A percentile compares a stretch with the other conserved stretches of the same genome.
Conservation (phyloP, 2,113 vertebrate genomes). For the Podarcis cretensis region DNA sequence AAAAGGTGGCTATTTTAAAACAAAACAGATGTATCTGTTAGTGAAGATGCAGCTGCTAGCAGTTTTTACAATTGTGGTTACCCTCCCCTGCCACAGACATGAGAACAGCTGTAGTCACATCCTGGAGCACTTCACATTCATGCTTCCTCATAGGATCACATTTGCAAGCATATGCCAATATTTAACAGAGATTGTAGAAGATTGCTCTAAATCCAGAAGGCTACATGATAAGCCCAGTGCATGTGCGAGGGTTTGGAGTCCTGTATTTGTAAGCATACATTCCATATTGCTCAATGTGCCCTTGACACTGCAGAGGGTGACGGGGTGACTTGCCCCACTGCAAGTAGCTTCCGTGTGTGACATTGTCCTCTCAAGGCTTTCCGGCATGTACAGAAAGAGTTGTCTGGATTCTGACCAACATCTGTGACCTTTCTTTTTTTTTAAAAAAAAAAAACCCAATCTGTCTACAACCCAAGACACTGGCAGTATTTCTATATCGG, state of each 20-base stretch:
- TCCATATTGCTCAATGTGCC: background rate
- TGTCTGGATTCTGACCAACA: slow-evolving; percentile 3
- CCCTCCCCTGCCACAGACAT: background rate
- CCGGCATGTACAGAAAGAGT: background rate
- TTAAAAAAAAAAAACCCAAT: background rate
- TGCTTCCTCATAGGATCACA: no score
- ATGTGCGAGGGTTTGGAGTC: background rate
- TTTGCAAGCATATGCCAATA: no score
- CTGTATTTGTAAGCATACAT: background rate
- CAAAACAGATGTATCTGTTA: background rate
- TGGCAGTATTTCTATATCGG: slow-evolving; percentile 33
- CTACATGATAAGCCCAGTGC: no score
- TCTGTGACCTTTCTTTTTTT: background rate
- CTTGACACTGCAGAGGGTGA: background rate
- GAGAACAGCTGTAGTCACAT: background rate
- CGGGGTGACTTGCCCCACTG: background rate
- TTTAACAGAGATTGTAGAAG: no score
- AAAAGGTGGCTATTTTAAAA: background rate
- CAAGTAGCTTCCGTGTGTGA: background rate
- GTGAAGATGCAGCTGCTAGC: background rate
- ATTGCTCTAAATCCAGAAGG: background rate
- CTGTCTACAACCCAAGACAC: slow-evolving; percentile 22
- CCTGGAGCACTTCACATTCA: background rate
- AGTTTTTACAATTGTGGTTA: background rate
- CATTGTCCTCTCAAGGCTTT: background rate